Conservation (phyloP, 2,888 invertebrate genomes). For the Oscheius sp. region DNA sequence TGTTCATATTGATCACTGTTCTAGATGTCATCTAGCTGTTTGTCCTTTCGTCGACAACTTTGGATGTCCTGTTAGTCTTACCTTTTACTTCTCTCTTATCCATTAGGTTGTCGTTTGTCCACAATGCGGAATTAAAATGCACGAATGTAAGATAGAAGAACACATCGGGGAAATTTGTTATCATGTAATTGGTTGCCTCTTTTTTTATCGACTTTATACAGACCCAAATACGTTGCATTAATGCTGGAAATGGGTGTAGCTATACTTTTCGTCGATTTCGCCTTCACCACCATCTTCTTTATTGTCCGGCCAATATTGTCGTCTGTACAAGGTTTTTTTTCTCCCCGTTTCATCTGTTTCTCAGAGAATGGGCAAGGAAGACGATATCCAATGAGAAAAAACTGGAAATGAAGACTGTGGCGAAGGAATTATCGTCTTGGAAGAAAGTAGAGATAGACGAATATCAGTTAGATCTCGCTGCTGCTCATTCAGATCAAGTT, state of each 20-base stretch:
- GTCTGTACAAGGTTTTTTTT: slow-evolving; percentile 44
- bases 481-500: slow-evolving; percentile 25
- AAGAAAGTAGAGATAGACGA: neutral
- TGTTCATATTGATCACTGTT: slow-evolving; percentile 16
- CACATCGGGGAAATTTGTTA: slow-evolving; percentile 35
- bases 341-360: neutral
- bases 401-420: slow-evolving; percentile 35
- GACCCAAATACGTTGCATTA: slow-evolving; percentile 35
- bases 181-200: slow-evolving; percentile 20
- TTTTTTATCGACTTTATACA: neutral
- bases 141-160: slow-evolving; percentile 38
- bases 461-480: slow-evolving; percentile 26
- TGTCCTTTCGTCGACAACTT: slow-evolving; percentile 12
- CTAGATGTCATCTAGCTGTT: neutral
- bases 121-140: slow-evolving; percentile 21
- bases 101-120: slow-evolving; percentile 1
- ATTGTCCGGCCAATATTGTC: slow-evolving; percentile 42
- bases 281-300: slow-evolving; percentile 28
- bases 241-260: slow-evolving; percentile 36
- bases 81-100: neutral
- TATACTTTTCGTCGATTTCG: slow-evolving; percentile 33
- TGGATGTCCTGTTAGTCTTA: slow-evolving; percentile 9
- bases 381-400: slow-evolving; percentile 30
- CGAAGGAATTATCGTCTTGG: slow-evolving; percentile 27
- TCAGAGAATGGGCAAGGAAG: slow-evolving; percentile 45